phyloP scores from a whole-genome alignment of 1,140 invertebrate genomes.

The Drosophila seguyi region DNA sequence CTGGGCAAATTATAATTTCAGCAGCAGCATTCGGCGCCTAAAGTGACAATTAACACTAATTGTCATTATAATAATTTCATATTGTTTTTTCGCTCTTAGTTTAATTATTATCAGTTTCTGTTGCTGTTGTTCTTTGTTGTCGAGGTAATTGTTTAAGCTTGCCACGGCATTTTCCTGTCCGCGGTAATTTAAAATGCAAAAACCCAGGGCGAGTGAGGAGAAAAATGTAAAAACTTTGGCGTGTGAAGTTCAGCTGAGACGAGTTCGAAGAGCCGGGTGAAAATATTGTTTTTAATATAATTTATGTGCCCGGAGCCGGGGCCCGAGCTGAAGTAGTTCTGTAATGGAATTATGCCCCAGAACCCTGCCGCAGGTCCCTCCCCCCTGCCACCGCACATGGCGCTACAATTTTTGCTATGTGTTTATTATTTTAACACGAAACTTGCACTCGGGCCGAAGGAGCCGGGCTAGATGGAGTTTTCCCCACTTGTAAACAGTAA shows the following conservation, averaged over 20 bases:
- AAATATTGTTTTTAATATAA: constrained; percentile 79
- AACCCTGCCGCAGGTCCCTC: not conserved
- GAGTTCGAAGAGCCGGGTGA: constrained; percentile 61
- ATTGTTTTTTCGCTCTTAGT: constrained; percentile 56
- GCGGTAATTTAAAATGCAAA: constrained; percentile 76
- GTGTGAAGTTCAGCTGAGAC: constrained; percentile 64
- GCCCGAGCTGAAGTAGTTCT: constrained; percentile 35
- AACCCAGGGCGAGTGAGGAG: constrained; percentile 1
- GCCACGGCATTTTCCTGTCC: constrained; percentile 72
- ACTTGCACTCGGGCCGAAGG: constrained; percentile 67
- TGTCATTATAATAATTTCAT: constrained; percentile 83
- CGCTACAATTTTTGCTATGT: constrained; percentile 80
- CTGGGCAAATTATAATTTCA: constrained; percentile 64
- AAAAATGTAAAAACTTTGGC: constrained; percentile 53
- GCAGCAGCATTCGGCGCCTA: constrained; percentile 60
- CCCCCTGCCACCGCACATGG: constrained; percentile 48
- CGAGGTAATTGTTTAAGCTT: constrained; percentile 77
- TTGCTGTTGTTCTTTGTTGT: constrained; percentile 37
- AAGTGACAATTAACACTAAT: constrained; percentile 84
- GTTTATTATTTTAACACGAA: constrained; percentile 84
- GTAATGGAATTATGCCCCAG: constrained; percentile 74
- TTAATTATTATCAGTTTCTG: constrained; percentile 19
- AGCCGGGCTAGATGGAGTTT: constrained; percentile 15
- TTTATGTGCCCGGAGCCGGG: constrained; percentile 39
- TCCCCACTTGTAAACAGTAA: constrained; percentile 81